Evolutionary conservation across 2,797 vertebrate species (phyloP).

Genomic region (Periparus ater): DNA sequence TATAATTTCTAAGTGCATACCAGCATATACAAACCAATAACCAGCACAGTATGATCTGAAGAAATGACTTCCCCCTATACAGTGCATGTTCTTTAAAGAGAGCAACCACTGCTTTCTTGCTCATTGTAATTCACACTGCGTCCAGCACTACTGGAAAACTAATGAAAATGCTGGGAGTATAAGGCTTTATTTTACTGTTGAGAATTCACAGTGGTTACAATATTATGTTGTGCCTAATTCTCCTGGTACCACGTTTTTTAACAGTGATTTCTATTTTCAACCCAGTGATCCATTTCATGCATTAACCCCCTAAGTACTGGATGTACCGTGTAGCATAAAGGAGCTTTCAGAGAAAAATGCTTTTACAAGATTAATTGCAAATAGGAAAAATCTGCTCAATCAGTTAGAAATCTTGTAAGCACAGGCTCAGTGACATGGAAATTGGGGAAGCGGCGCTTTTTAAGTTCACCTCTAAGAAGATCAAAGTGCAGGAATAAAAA

Average conservation of each 20-base stretch:
- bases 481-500: neutral
- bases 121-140: constrained; percentile 81
- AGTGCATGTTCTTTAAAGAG: constrained; percentile 58
- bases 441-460: constrained; percentile 27
- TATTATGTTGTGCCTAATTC: constrained; percentile 76
- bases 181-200: constrained; percentile 81
- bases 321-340: neutral
- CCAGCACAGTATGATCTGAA: constrained; percentile 41
- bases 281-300: constrained; percentile 65
- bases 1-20: constrained; percentile 30
- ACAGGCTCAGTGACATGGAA: neutral
- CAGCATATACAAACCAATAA: constrained; percentile 48
- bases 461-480: constrained; percentile 30
- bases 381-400: constrained; percentile 8
- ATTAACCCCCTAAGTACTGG: constrained; percentile 69
- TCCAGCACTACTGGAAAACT: constrained; percentile 77
- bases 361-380: constrained; percentile 29
- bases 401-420: neutral
- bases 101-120: constrained; percentile 59
- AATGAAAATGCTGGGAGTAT: constrained; percentile 80
- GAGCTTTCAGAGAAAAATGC: constrained; percentile 24
- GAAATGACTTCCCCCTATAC: constrained; percentile 33
- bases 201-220: constrained; percentile 76
- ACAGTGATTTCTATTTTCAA: constrained; percentile 77
- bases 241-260: constrained; percentile 65